Conservation (phyloP, 2,113 vertebrate genomes). For the Microcebus ravelobensis region DNA sequence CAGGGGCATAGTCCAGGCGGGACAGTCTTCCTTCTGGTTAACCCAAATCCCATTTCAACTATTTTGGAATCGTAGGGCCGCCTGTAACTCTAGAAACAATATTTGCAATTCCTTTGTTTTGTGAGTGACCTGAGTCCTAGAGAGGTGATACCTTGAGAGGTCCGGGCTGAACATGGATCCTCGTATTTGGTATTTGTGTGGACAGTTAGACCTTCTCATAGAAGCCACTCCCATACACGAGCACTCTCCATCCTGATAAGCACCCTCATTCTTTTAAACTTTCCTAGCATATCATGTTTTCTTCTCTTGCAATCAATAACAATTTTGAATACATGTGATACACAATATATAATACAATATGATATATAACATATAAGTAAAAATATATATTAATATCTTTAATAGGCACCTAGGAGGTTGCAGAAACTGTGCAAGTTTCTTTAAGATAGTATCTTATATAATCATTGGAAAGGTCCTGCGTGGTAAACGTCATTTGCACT, state of each 20-base stretch:
- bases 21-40: not conserved
- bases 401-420: not conserved
- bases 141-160: not conserved
- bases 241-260: not conserved
- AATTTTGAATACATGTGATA: not conserved
- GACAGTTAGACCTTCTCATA: not conserved
- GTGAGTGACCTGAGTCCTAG: not conserved
- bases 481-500: not conserved
- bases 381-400: not conserved
- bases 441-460: not conserved
- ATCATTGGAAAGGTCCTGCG: not conserved
- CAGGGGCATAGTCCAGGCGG: fast-evolving
- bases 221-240: fast-evolving
- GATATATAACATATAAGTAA: too few relatives aligned
- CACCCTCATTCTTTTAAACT: not conserved
- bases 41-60: not conserved
- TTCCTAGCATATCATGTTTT: not conserved
- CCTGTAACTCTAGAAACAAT: not conserved
- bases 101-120: not conserved
- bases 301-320: not conserved
- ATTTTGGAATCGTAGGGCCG: not conserved
- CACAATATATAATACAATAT: not conserved
- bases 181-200: not conserved
- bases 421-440: not conserved
- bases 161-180: fast-evolving